Base-by-base conservation (phyloP, 2,113 vertebrate species). In the Puntigrus tetrazona region DNA sequence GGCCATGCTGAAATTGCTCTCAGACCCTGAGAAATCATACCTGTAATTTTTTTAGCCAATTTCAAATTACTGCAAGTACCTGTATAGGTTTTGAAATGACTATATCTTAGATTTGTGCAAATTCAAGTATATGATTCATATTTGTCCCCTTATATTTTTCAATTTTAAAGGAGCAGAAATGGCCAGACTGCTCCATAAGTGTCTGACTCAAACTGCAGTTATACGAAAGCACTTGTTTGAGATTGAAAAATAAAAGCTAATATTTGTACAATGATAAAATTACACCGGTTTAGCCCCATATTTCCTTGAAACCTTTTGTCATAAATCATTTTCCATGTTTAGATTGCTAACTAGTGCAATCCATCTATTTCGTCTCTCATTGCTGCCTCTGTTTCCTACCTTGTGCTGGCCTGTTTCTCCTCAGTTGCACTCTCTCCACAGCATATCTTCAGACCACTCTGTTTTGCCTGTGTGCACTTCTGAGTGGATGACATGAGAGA, bases 241-340 rank as follows among this genome's bases (percentile, higher is more conserved):
- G 63, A 69, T 52, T 14, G 45, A 52, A 63, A 69, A 34, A 52
- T 31, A 31, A 36, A 67, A 69, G 5, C 7, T 52, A 69, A 81
- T 81, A 81, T 69, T 81, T 47, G 69, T 4, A 52, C 43, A 81
- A 25, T 81, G 63, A 47, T 70, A 81, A 16, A 67, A 69, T 81
- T 81, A 70, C 79, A 81, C 29, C 5, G 20, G 20, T 52, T 69
- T 67, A 69, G 78, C 41, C 27, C 29, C 29, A 65, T 4, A 18
- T 81, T 67, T 81, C 61, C 41, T 69, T 47, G 43, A 81, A 77
- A 81, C 63, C 29, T 69, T 36, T 63, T 81, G 47, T 69, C 79
- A 67, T 52, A 81, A 81, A 70, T 81, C 63, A 69, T 81, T 67
- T 67, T 81, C 61, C 43, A 52, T 81, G 63, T 81, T 81, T 81